A percentile compares a stretch with the other conserved stretches of the same genome.
phyloP scores from a whole-genome alignment of 2,888 invertebrate genomes.

The Temnothorax ravouxi region DNA sequence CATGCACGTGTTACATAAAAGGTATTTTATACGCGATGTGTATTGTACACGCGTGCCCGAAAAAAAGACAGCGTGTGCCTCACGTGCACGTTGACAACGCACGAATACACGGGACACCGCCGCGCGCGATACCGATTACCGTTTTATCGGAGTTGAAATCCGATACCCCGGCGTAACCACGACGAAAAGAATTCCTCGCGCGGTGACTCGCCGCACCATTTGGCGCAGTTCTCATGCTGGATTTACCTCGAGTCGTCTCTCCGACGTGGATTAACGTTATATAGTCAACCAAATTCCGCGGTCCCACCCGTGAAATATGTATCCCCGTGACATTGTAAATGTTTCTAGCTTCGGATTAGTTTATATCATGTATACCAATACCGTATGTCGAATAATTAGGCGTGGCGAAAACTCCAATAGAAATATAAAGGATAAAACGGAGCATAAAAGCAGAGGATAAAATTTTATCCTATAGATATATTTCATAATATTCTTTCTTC shows the following conservation, averaged over 20 bases:
- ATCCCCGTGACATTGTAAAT: neutral
- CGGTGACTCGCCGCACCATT: conserved; percentile 7
- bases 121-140: conserved; percentile 21
- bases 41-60: conserved; percentile 41
- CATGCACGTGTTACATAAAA: no score
- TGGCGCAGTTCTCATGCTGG: neutral
- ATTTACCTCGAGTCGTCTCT: conserved; percentile 15
- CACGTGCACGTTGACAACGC: conserved; percentile 25
- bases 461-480: neutral
- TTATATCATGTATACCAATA: neutral
- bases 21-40: conserved; percentile 74
- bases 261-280: neutral
- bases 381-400: neutral
- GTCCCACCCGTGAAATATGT: conserved; percentile 10
- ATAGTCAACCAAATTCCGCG: conserved; percentile 5
- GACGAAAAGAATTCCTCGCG: conserved; percentile 19
- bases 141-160: conserved; percentile 35
- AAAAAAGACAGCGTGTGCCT: neutral
- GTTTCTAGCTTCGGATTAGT: neutral
- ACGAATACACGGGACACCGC: neutral
- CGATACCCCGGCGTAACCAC: neutral
- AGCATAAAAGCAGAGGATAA: neutral
- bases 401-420: neutral
- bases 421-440: neutral
- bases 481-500: neutral